Conservation (phyloP, 2,888 invertebrate species). For the Rutpela maculata region DNA sequence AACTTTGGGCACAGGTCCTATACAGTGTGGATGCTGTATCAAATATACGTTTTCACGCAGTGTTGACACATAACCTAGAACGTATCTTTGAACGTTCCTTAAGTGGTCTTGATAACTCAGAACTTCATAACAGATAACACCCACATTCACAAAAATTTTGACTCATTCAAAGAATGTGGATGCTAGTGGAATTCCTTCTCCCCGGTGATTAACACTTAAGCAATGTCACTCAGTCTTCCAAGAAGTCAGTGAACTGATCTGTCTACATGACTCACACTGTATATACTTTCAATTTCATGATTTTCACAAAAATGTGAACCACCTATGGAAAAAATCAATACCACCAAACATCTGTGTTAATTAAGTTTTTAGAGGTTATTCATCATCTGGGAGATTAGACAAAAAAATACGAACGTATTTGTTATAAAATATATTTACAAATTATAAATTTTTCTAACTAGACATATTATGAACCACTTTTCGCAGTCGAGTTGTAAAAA, state of each 20-base stretch:
- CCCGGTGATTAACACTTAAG: background rate
- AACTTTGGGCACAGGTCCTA: too few relatives aligned
- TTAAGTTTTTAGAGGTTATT: background rate
- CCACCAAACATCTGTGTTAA: background rate
- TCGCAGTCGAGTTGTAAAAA: constrained; percentile 19
- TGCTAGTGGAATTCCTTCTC: background rate
- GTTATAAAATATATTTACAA: background rate
- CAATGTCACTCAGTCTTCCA: background rate
- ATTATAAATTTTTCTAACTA: background rate
- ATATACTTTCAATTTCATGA: background rate
- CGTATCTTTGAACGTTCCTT: too few relatives aligned
- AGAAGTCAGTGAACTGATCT: background rate
- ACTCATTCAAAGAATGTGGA: background rate
- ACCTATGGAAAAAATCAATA: background rate
- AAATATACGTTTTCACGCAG: too few relatives aligned
- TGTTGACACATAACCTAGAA: too few relatives aligned
- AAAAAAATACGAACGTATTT: background rate
- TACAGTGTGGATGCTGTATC: too few relatives aligned
- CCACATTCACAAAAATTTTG: background rate
- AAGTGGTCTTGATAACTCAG: too few relatives aligned
- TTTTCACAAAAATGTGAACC: background rate
- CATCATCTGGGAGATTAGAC: background rate
- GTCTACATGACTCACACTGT: background rate
- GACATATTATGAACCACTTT: background rate
- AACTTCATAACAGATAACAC: background rate